Conservation (phyloP, 1,140 invertebrate genomes). For the Manduca sexta region DNA sequence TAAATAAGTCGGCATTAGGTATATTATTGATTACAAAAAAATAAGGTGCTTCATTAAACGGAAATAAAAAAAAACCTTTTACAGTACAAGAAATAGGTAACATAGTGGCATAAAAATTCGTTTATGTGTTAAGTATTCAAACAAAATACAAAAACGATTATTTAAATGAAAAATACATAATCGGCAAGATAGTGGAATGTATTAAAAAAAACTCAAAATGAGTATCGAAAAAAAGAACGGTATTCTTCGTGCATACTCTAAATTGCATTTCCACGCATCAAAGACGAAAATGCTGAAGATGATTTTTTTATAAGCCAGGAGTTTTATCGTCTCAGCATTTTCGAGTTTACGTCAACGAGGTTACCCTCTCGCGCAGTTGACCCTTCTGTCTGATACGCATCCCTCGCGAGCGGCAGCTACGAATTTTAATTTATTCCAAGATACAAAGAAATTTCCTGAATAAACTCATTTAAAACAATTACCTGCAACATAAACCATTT, state of each 20-base stretch:
- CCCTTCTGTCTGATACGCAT: slow-evolving; percentile 28
- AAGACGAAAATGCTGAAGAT: slow-evolving; percentile 19
- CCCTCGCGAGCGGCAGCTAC: slow-evolving; percentile 13
- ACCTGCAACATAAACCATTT: too few relatives aligned
- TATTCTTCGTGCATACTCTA: slow-evolving; percentile 10
- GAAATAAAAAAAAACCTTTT: too few relatives aligned
- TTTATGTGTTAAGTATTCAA: too few relatives aligned
- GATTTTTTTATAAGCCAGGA: slow-evolving; percentile 17
- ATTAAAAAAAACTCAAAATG: too few relatives aligned
- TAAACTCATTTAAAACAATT: slow-evolving; percentile 14
- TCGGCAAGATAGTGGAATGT: too few relatives aligned
- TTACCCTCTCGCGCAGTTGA: slow-evolving; percentile 18
- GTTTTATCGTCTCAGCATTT: slow-evolving; percentile 14
- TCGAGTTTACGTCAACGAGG: slow-evolving; percentile 2
- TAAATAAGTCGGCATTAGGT: too few relatives aligned
- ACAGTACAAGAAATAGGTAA: too few relatives aligned
- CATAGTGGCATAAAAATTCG: too few relatives aligned
- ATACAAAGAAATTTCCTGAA: slow-evolving; percentile 25
- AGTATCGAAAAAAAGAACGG: slow-evolving; percentile 5
- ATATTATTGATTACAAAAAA: too few relatives aligned
- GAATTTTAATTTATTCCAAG: slow-evolving; percentile 34
- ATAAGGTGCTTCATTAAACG: too few relatives aligned
- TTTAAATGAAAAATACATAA: too few relatives aligned
- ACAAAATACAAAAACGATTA: too few relatives aligned
- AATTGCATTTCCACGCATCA: slow-evolving; percentile 15